A percentile compares a stretch with the other conserved stretches of the same genome.
Conservation (phyloP, 2,797 vertebrate genomes). For the Microctenopoma stevenorrisi region DNA sequence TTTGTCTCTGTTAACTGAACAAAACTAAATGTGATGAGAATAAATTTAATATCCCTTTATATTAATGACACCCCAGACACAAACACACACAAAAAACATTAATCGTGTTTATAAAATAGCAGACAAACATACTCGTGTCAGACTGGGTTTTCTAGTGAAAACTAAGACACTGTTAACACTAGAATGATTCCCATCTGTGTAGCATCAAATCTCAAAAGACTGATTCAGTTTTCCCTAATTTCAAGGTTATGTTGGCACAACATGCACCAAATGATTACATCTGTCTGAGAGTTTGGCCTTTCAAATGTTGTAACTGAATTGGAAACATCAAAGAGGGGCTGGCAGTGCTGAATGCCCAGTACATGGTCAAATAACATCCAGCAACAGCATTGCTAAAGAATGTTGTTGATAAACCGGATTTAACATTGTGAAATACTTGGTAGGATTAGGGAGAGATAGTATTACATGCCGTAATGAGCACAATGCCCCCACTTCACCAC, state of each 20-base stretch:
- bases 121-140: constrained; percentile 58
- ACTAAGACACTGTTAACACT: constrained; percentile 43
- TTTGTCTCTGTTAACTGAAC: constrained; percentile 3
- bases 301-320: constrained; percentile 53
- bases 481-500: constrained; percentile 6
- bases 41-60: neutral
- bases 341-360: constrained; percentile 42
- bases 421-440: constrained; percentile 34
- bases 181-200: constrained; percentile 71
- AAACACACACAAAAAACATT: constrained; percentile 23
- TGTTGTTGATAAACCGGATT: constrained; percentile 58
- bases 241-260: constrained; percentile 66
- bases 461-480: constrained; percentile 18
- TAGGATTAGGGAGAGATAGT: constrained; percentile 30
- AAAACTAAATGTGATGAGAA: constrained; percentile 40
- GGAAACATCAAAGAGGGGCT: constrained; percentile 52
- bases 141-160: constrained; percentile 37
- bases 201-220: constrained; percentile 65
- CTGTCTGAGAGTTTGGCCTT: constrained; percentile 60
- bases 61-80: constrained; percentile 22
- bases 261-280: constrained; percentile 55
- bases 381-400: constrained; percentile 50
- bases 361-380: constrained; percentile 46
- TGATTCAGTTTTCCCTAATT: constrained; percentile 64
- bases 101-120: constrained; percentile 58